A percentile compares a stretch with the other conserved stretches of the same genome.
Evolutionary conservation across 2,113 vertebrate genomes (phyloP).

Genomic region (Benitochromis conjunctus): DNA sequence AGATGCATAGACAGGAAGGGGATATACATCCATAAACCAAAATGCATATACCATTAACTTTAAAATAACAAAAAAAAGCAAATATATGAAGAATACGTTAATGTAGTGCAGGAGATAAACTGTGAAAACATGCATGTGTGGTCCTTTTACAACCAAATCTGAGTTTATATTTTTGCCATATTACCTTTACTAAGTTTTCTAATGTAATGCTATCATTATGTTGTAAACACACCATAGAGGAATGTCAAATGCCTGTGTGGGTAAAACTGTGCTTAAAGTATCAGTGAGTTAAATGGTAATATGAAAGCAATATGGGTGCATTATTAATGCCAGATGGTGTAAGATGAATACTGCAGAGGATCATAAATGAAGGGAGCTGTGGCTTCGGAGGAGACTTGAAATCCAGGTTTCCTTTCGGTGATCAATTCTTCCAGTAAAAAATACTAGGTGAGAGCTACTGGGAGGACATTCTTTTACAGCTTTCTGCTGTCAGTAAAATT

Average conservation of each 20-base stretch:
- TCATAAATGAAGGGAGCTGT: not conserved
- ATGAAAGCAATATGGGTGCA: conserved; percentile 25
- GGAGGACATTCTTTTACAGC: not conserved
- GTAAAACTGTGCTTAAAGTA: not conserved
- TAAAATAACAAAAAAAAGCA: not conserved
- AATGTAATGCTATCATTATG: not conserved
- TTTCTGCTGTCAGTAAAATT: not conserved
- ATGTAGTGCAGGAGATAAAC: not conserved
- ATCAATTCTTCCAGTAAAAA: not conserved
- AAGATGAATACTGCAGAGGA: conserved; percentile 1
- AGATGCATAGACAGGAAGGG: not conserved
- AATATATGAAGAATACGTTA: not conserved
- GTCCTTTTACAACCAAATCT: not conserved
- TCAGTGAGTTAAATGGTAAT: conserved; percentile 27
- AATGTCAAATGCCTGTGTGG: not conserved
- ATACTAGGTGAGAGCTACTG: not conserved
- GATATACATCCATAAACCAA: not conserved
- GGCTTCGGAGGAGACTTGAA: not conserved
- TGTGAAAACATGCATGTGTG: not conserved
- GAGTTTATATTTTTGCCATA: not conserved
- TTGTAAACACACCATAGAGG: not conserved
- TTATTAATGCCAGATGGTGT: conserved; percentile 45
- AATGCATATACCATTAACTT: not conserved
- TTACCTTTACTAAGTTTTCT: not conserved
- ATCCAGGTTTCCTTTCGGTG: not conserved